These are phyloP conservation scores for Ochlodes sylvanus DNA, from an alignment of 2,888 invertebrate species.

Conservation along the genomic window DNA sequence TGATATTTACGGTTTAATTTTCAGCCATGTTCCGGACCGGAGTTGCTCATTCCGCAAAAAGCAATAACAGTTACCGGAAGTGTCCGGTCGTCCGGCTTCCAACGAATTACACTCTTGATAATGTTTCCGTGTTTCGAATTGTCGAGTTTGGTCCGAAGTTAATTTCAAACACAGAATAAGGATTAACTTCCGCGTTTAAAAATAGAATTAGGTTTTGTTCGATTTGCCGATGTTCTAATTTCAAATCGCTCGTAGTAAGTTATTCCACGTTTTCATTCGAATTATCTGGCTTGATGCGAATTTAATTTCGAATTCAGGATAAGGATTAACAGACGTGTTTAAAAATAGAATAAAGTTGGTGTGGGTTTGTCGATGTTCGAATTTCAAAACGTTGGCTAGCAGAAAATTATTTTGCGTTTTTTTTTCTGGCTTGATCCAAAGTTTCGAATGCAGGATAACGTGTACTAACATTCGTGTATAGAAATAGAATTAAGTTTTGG, in stretches of 20 bases:
- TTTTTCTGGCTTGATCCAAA: background rate
- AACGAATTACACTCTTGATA: constrained; percentile 21
- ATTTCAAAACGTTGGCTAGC: background rate
- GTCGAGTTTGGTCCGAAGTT: constrained; percentile 10
- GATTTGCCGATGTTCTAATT: background rate
- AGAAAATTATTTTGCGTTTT: background rate
- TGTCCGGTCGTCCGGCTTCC: constrained; percentile 12
- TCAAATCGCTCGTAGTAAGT: background rate
- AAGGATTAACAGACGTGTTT: background rate
- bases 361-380: background rate
- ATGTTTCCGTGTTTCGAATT: constrained; percentile 15
- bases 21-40: constrained; percentile 9
- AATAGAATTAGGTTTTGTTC: background rate
- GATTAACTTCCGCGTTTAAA: background rate
- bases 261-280: background rate
- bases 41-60: constrained; percentile 24
- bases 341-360: background rate
- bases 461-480: background rate
- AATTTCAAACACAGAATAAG: background rate
- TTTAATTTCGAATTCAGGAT: background rate
- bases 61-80: constrained; percentile 28
- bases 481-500: background rate
- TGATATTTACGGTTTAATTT: constrained; percentile 10
- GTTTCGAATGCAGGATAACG: background rate
- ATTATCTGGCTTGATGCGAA: background rate